These are phyloP conservation scores for Adineta ricciae DNA, from an alignment of 2,888 invertebrate genomes.

Conservation along the genomic window DNA sequence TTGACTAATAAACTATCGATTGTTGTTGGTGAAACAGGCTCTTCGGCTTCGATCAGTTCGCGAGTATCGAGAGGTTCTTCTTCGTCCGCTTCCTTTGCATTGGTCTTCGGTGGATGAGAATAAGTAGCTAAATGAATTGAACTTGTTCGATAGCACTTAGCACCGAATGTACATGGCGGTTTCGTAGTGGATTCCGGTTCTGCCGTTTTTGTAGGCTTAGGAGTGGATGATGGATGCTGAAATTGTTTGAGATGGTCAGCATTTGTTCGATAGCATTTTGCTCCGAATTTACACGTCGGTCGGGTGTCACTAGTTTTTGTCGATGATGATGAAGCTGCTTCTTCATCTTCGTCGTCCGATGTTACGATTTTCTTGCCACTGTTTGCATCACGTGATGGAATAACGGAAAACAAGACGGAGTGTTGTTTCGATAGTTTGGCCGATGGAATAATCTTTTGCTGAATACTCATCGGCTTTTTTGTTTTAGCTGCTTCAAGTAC, in stretches of 20 bases:
- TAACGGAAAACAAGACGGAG: not conserved
- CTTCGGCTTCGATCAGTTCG: not conserved
- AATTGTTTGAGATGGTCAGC: not conserved
- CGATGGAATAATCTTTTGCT: not conserved
- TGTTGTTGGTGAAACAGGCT: not conserved
- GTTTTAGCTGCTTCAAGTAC: conserved; percentile 35
- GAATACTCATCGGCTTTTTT: conserved; percentile 37
- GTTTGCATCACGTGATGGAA: not conserved
- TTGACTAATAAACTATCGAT: not conserved
- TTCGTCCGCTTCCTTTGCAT: not conserved
- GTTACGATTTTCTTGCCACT: not conserved
- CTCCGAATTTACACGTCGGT: not conserved
- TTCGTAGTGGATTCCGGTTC: not conserved
- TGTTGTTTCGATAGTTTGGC: conserved; percentile 33
- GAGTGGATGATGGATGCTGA: not conserved
- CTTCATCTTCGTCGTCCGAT: conserved; percentile 8
- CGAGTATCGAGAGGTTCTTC: not conserved
- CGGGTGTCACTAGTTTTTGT: not conserved
- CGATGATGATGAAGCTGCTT: not conserved
- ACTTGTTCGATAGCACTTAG: conserved; percentile 12
- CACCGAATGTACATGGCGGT: not conserved
- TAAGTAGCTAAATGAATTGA: not conserved
- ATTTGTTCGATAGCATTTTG: conserved; percentile 15
- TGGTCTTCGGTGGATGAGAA: not conserved
- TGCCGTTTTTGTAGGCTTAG: not conserved